Evolutionary conservation across 2,113 vertebrate genomes (phyloP).

Genomic region (Pseudopodoces humilis): DNA sequence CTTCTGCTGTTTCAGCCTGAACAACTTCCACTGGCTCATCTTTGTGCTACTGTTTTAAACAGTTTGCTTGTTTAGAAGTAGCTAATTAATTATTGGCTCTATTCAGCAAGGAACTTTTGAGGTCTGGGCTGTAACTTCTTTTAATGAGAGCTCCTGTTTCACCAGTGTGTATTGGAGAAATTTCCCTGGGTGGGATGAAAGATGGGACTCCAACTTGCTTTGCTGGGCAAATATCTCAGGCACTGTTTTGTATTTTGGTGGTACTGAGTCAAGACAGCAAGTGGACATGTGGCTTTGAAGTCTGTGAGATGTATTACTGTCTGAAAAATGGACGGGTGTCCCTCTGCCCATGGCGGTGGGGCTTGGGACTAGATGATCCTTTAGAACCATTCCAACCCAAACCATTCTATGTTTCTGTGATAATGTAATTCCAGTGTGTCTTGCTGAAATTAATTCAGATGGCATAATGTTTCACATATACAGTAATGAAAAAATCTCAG

Average conservation of each 20-base stretch:
- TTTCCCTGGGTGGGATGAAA: background rate
- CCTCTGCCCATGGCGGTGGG: background rate
- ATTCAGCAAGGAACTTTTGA: background rate
- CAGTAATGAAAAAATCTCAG: background rate
- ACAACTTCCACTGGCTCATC: background rate
- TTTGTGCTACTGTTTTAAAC: background rate
- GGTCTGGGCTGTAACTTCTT: background rate
- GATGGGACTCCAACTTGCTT: background rate
- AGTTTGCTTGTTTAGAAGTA: background rate
- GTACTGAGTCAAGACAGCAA: background rate
- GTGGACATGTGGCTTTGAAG: background rate
- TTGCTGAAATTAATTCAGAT: background rate
- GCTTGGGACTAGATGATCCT: background rate
- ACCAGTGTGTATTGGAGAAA: background rate
- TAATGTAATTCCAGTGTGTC: background rate
- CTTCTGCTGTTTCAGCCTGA: background rate
- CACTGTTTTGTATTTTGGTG: background rate
- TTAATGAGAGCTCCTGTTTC: background rate
- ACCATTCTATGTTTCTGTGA: background rate
- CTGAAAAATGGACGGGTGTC: background rate
- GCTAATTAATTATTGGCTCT: background rate
- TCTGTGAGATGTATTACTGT: background rate
- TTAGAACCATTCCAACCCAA: background rate
- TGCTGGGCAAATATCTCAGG: background rate
- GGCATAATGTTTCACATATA: accelerated